phyloP scores from a whole-genome alignment of 2,888 invertebrate species.

The Zaprionus obscuricornis region DNA sequence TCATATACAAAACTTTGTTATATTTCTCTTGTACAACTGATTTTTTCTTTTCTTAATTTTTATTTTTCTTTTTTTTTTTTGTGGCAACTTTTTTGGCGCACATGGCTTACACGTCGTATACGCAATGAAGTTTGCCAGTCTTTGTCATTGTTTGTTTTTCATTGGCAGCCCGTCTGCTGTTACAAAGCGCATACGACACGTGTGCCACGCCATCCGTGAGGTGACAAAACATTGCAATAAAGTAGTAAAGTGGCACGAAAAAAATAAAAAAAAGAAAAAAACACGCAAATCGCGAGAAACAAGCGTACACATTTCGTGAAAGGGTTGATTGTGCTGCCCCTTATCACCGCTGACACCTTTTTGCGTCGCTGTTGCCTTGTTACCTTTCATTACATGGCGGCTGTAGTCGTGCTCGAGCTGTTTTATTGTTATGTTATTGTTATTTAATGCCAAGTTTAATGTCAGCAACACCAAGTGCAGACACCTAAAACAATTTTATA shows the following conservation, averaged over 20 bases:
- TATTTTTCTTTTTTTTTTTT: no score
- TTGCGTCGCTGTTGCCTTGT: constrained; percentile 22
- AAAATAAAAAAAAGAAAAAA: no score
- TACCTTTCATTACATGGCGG: constrained; percentile 9
- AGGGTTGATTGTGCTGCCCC: constrained; percentile 37
- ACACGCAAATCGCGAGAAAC: constrained; percentile 26
- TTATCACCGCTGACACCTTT: background rate
- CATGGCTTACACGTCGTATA: constrained; percentile 41
- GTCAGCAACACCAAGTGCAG: constrained; percentile 56
- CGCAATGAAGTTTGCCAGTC: constrained; percentile 38
- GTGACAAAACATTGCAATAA: constrained; percentile 57
- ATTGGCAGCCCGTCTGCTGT: constrained; percentile 22
- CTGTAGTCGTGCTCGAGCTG: constrained; percentile 47
- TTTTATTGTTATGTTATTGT: constrained; percentile 75
- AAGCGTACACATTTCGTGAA: constrained; percentile 39
- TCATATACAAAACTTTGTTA: no score
- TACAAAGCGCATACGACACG: constrained; percentile 52
- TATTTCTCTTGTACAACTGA: no score
- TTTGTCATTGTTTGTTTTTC: constrained; percentile 34
- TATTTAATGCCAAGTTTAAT: constrained; percentile 75
- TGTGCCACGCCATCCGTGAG: constrained; percentile 45
- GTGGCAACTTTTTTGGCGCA: constrained; percentile 1
- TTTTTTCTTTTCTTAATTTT: no score
- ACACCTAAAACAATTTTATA: constrained; percentile 71
- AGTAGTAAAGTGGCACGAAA: constrained; percentile 48